A percentile compares a stretch with the other conserved stretches of the same genome.
phyloP scores from a whole-genome alignment of 2,888 invertebrate genomes.

The Chymomyza caudatula region DNA sequence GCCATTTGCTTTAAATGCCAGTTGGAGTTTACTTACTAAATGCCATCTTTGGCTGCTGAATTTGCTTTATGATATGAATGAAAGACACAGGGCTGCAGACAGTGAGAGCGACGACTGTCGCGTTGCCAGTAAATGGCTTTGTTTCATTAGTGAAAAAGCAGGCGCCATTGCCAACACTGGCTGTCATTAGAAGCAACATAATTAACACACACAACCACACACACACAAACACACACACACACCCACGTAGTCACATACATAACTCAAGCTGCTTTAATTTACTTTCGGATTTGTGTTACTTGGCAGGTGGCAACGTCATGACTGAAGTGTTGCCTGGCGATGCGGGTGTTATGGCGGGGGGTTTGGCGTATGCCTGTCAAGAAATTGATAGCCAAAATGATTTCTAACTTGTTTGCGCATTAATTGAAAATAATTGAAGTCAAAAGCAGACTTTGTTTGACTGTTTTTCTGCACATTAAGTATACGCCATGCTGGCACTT shows the following conservation, averaged over 20 bases:
- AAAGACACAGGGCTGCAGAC: background rate
- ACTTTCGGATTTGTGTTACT: conserved; percentile 35
- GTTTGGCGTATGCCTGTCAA: background rate
- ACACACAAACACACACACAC: conserved; percentile 9
- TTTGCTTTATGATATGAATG: conserved; percentile 4
- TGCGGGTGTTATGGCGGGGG: background rate
- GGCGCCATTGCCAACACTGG: background rate
- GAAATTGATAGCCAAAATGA: conserved; percentile 41
- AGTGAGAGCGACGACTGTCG: conserved; percentile 3
- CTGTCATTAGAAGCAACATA: conserved; percentile 58
- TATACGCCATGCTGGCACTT: conserved; percentile 46
- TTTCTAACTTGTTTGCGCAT: conserved; percentile 42
- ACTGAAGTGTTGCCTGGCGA: conserved; percentile 16
- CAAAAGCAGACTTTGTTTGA: background rate
- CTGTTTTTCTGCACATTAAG: conserved; percentile 35
- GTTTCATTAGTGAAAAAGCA: conserved; percentile 55
- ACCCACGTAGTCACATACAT: conserved; percentile 8
- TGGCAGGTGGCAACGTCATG: conserved; percentile 40
- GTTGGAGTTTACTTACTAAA: conserved; percentile 46
- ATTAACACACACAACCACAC: conserved; percentile 44
- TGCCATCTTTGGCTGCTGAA: background rate
- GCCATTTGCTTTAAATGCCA: conserved; percentile 22
- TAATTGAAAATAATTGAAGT: conserved; percentile 59
- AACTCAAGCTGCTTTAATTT: conserved; percentile 39
- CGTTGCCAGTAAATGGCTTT: conserved; percentile 32